These are phyloP conservation scores for Entosphenus tridentatus DNA, from an alignment of 2,113 vertebrate species.

Conservation along the genomic window DNA sequence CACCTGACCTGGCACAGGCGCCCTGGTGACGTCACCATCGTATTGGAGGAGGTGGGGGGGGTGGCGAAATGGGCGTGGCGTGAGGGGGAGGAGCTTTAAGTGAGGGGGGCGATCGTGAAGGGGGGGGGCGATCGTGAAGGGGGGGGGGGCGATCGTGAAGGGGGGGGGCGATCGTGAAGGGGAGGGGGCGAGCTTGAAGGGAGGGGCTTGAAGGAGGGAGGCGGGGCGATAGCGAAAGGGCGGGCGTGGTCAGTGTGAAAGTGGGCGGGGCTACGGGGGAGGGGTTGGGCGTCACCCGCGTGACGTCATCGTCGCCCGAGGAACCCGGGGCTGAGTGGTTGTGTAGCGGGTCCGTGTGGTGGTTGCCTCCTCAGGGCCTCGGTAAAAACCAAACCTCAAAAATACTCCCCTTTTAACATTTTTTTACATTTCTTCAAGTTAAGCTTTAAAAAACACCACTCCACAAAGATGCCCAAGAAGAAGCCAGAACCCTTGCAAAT, in stretches of 20 bases:
- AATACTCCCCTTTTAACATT: no score
- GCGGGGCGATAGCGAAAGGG: neutral
- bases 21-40: neutral
- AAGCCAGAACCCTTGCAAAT: no score
- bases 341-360: no score
- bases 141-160: neutral
- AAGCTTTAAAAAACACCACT: no score
- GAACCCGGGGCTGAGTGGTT: no score
- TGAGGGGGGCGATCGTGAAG: neutral
- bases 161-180: neutral
- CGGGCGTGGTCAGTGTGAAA: neutral
- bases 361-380: no score
- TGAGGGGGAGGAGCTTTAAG: neutral
- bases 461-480: no score
- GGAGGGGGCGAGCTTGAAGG: neutral
- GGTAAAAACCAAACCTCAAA: no score
- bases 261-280: neutral
- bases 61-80: no score
- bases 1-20: slow-evolving; percentile 11
- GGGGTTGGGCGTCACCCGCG: no score
- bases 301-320: no score
- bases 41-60: neutral
- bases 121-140: neutral
- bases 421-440: no score
- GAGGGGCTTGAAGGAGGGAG: neutral